These are phyloP conservation scores for Philereme vetulata DNA, from an alignment of 2,888 invertebrate species.

Conservation along the genomic window DNA sequence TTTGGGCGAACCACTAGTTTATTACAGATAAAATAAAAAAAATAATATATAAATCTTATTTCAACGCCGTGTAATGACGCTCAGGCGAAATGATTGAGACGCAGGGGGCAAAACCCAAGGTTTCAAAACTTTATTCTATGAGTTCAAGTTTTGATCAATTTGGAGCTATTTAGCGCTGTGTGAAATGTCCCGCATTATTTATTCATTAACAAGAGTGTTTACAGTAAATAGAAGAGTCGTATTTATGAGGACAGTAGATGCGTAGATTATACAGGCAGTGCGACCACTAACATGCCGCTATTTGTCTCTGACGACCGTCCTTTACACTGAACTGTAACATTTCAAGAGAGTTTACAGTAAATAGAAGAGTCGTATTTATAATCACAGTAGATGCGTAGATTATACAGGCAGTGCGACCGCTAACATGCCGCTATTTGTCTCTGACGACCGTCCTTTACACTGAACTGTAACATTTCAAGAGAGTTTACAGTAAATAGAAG, in stretches of 20 bases:
- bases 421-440: conserved; percentile 43
- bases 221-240: conserved; percentile 30
- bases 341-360: conserved; percentile 37
- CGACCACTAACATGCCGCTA: conserved; percentile 42
- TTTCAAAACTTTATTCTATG: too few species aligned
- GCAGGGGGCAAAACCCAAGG: too few species aligned
- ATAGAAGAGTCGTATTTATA: conserved; percentile 29
- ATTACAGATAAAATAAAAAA: too few species aligned
- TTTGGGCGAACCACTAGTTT: too few species aligned
- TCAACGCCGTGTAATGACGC: too few species aligned
- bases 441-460: conserved; percentile 17
- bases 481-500: conserved; percentile 28
- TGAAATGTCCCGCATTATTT: background rate
- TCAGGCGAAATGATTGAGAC: too few species aligned
- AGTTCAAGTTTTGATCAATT: too few species aligned
- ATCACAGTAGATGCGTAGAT: conserved; percentile 38
- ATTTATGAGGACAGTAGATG: conserved; percentile 35
- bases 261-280: conserved; percentile 45
- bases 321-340: conserved; percentile 27
- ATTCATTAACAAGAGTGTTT: conserved; percentile 41
- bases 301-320: conserved; percentile 33
- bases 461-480: conserved; percentile 35
- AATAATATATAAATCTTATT: too few species aligned
- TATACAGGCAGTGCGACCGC: conserved; percentile 46
- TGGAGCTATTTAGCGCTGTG: too few species aligned